Base-by-base conservation (phyloP, 2,888 invertebrate genomes). In the Lapara coniferarum region DNA sequence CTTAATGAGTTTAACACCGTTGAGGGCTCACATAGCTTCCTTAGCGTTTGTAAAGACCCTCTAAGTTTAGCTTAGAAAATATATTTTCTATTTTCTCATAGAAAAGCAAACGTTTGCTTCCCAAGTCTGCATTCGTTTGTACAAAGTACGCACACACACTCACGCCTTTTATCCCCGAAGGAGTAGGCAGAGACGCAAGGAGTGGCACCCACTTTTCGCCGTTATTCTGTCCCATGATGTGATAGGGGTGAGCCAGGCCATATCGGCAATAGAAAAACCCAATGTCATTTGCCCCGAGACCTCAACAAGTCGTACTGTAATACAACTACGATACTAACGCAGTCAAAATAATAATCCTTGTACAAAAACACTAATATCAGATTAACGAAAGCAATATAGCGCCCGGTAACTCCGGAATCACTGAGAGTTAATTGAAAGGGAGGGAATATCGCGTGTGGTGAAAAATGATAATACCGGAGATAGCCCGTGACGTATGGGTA, bases 391-490 rank as follows among this genome's bases (percentile, higher is more conserved):
- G n/a, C 46, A 59, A 59, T 59, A 46, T 59, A 4, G 16, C 14
- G 25, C 44, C 14, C 10, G 59, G 44, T 16, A 44, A 44, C 59
- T 44, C 12, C 46, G 46, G 16, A 46, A 59, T 59, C 44, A 46
- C 59, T 0, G 44, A 59, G 44, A 46, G 59, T 59, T 77, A 77
- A 77, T 77, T 76, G 76, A 71, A 77, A 74, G 71, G 70, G 76
- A 69, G 73, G 69, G 72, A 68, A 73, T 72, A 76, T 75, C 72
- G 72, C 71, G 74, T 69, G 74, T 77, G 69, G 75, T 76, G 76
- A 77, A 75, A 76, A 77, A 77, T 77, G 69, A 74, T 76, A 71
- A 77, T 71, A 69, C 73, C 63, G 73, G 72, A 74, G 69, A 69
- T 58, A 69, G 69, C 66, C 66, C 14, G 70, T 68, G 59, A 71